Percentiles rank a stretch among this genome's conserved stretches.
phyloP scores from a whole-genome alignment of 2,113 vertebrate species.

The Halichoeres trimaculatus region DNA sequence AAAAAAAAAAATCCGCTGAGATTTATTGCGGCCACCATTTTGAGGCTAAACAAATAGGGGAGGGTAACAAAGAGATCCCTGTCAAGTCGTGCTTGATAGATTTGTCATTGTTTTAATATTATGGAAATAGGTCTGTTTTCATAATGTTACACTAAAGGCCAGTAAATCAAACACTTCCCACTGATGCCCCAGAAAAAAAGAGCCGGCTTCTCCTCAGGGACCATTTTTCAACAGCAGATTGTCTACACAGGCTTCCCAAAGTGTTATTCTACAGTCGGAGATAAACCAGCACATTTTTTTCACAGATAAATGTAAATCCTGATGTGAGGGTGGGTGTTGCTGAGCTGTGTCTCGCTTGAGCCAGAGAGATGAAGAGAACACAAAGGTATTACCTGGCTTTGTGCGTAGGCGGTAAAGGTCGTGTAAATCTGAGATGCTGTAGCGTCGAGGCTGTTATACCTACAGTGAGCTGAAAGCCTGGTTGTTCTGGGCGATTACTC shows the following conservation, averaged over 20 bases:
- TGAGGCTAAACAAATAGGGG: slow-evolving; percentile 47
- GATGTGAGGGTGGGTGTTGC: slow-evolving; percentile 36
- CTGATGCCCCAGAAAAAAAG: slow-evolving; percentile 38
- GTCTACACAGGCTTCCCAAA: slow-evolving; percentile 40
- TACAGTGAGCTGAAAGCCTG: slow-evolving; percentile 55
- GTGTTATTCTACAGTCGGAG: slow-evolving; percentile 40
- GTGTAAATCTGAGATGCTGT: slow-evolving; percentile 41
- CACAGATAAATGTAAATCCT: slow-evolving; percentile 49
- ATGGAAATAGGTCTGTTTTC: slow-evolving; percentile 76
- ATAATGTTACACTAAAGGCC: slow-evolving; percentile 70
- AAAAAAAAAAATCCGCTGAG: slow-evolving; percentile 19
- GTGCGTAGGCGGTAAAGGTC: slow-evolving; percentile 40
- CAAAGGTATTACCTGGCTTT: slow-evolving; percentile 44
- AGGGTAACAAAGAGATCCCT: slow-evolving; percentile 38
- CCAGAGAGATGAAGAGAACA: slow-evolving; percentile 47
- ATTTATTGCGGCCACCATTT: slow-evolving; percentile 75
- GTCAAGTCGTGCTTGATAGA: slow-evolving; percentile 61
- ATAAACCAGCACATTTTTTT: slow-evolving; percentile 45
- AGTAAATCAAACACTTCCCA: slow-evolving; percentile 71
- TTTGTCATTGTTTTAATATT: slow-evolving; percentile 77
- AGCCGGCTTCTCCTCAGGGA: slow-evolving; percentile 30
- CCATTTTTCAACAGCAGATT: slow-evolving; percentile 60
- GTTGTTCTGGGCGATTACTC: slow-evolving; percentile 81
- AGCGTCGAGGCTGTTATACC: slow-evolving; percentile 31
- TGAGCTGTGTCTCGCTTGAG: slow-evolving; percentile 24